These are phyloP conservation scores for Eupithecia centaureata DNA, from an alignment of 2,888 invertebrate genomes.

Conservation along the genomic window DNA sequence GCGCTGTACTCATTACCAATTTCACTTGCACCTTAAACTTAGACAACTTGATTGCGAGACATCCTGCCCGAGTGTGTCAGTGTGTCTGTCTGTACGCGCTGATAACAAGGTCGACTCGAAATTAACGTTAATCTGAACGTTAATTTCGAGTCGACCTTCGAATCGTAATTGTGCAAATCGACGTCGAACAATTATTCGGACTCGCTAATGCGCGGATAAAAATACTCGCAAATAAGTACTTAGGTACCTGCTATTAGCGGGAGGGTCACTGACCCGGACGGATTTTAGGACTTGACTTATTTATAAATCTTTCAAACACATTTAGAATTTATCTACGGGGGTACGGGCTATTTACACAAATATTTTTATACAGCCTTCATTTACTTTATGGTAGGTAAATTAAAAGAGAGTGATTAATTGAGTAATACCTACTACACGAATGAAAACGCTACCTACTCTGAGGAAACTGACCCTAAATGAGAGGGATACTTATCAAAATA, in stretches of 20 bases:
- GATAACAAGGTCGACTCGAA: no score
- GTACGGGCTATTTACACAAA: neutral
- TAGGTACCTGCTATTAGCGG: neutral
- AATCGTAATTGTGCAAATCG: constrained; percentile 59
- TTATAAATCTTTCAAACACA: neutral
- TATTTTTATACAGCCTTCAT: neutral
- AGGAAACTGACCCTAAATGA: no score
- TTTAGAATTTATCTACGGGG: neutral
- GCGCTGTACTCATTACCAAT: constrained; percentile 50
- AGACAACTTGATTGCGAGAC: constrained; percentile 74
- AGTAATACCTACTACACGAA: no score
- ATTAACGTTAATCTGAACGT: no score
- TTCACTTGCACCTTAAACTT: constrained; percentile 58
- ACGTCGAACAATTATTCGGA: constrained; percentile 43
- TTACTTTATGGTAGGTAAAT: no score
- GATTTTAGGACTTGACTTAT: neutral
- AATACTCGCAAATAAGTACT: constrained; percentile 3
- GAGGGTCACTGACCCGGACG: neutral
- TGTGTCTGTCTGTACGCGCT: constrained; percentile 50
- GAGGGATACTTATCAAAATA: no score
- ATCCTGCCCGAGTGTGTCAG: constrained; percentile 63
- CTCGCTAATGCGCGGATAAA: constrained; percentile 38
- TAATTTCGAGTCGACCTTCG: constrained; percentile 55
- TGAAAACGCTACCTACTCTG: no score
- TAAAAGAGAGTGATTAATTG: no score